phyloP scores from a whole-genome alignment of 2,797 vertebrate species.

The Sphenopsis melanotis region DNA sequence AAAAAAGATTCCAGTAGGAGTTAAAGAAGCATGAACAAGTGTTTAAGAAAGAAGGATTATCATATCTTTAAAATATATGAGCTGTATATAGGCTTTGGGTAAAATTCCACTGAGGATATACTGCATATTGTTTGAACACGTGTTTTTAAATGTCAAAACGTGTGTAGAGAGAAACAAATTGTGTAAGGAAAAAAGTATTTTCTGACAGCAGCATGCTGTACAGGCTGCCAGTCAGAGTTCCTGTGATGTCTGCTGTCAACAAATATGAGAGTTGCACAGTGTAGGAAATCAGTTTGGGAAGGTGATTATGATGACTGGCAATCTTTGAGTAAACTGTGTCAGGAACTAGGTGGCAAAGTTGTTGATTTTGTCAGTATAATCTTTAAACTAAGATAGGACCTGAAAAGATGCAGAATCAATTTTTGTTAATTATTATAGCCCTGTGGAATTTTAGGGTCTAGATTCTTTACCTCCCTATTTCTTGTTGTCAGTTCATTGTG shows the following conservation, averaged over 20 bases:
- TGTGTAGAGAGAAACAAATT: not conserved
- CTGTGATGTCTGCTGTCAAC: not conserved
- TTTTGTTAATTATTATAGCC: not conserved
- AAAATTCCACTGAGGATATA: not conserved
- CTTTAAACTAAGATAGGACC: not conserved
- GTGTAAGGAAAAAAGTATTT: not conserved
- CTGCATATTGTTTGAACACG: accelerated
- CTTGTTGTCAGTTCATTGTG: not conserved
- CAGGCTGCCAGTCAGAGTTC: not conserved
- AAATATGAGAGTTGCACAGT: not conserved
- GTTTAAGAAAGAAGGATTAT: not conserved
- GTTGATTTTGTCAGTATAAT: not conserved
- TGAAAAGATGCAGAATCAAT: not conserved
- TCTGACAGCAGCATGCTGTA: accelerated
- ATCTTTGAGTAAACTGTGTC: not conserved
- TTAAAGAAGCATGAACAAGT: not conserved
- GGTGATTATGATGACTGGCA: not conserved
- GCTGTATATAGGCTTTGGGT: not conserved
- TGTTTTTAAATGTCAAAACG: not conserved
- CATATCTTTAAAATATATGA: not conserved
- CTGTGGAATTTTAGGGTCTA: not conserved
- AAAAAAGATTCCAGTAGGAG: not conserved
- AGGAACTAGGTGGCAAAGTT: not conserved
- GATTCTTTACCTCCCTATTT: not conserved
- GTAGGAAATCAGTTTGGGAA: not conserved